phyloP scores from a whole-genome alignment of 2,888 invertebrate genomes.

The Agrochola circellaris region DNA sequence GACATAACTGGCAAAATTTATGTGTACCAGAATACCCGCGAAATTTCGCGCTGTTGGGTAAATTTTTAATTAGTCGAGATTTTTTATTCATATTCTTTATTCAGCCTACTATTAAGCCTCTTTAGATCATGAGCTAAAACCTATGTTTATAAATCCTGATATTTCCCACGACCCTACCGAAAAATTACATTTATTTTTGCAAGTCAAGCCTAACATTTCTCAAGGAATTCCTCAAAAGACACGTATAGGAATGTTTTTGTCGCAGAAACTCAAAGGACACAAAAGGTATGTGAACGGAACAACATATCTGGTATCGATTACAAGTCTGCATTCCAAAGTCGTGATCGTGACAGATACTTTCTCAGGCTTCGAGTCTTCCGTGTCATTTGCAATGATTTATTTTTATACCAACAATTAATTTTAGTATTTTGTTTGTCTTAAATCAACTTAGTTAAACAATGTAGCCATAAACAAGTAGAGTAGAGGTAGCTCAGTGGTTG shows the following conservation, averaged over 20 bases:
- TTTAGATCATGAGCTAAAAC: background rate
- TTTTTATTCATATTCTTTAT: too few species aligned
- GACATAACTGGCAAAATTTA: background rate
- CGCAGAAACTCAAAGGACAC: background rate
- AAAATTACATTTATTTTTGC: background rate
- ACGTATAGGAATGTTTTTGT: conserved; percentile 1
- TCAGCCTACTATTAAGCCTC: too few species aligned
- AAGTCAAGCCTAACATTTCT: background rate
- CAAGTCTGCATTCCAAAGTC: conserved; percentile 25
- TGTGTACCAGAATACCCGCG: background rate
- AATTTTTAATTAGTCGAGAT: too few species aligned
- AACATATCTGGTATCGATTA: conserved; percentile 21
- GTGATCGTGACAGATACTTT: background rate
- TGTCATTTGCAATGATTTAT: background rate
- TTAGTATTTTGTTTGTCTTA: background rate
- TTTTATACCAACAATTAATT: background rate
- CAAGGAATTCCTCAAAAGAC: background rate
- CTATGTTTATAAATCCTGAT: background rate
- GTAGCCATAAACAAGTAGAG: background rate
- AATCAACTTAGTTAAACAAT: background rate
- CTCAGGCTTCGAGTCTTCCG: background rate
- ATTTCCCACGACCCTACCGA: background rate
- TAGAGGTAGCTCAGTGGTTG: too few species aligned
- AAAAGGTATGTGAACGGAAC: background rate
- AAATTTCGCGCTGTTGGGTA: too few species aligned